Evolutionary conservation across 2,797 vertebrate genomes (phyloP).

Genomic region (Chromobotia macracanthus): DNA sequence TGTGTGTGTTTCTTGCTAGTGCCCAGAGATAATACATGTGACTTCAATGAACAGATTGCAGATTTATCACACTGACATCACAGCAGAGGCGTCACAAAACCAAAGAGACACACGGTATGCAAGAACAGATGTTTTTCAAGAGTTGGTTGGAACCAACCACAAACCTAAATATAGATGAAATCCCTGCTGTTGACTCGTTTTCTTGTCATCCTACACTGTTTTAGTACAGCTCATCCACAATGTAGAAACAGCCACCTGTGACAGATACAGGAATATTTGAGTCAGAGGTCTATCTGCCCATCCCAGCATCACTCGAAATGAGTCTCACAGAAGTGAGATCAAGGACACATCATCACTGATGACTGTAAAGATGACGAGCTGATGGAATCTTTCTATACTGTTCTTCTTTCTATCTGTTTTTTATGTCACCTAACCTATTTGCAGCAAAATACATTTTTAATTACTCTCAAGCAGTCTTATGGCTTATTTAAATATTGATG

Average conservation of each 20-base stretch:
- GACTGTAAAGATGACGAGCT: too few species aligned
- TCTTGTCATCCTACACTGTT: not conserved
- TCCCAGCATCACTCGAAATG: not conserved
- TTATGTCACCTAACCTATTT: not conserved
- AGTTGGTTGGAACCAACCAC: not conserved
- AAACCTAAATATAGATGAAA: not conserved
- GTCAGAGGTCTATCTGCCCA: not conserved
- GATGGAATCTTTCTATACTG: not conserved
- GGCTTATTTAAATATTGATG: not conserved
- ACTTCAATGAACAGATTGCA: conserved; percentile 12
- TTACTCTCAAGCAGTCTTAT: not conserved
- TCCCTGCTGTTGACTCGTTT: conserved; percentile 8
- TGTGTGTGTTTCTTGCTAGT: too few species aligned
- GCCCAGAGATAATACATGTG: not conserved
- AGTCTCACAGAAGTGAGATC: conserved; percentile 4
- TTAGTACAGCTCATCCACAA: too few species aligned
- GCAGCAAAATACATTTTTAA: not conserved
- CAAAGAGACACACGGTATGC: not conserved
- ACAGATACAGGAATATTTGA: not conserved
- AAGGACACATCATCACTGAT: conserved; percentile 8
- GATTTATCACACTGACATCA: conserved; percentile 16
- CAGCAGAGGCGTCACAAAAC: conserved; percentile 19
- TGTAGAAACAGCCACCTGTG: too few species aligned
- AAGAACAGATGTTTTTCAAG: too few species aligned
- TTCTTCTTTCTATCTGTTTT: not conserved